Percentiles rank a stretch among this genome's conserved stretches.
These are phyloP conservation scores for Actinia tenebrosa DNA, from an alignment of 64 coral and sea anemone genomes.

Conservation along the genomic window DNA sequence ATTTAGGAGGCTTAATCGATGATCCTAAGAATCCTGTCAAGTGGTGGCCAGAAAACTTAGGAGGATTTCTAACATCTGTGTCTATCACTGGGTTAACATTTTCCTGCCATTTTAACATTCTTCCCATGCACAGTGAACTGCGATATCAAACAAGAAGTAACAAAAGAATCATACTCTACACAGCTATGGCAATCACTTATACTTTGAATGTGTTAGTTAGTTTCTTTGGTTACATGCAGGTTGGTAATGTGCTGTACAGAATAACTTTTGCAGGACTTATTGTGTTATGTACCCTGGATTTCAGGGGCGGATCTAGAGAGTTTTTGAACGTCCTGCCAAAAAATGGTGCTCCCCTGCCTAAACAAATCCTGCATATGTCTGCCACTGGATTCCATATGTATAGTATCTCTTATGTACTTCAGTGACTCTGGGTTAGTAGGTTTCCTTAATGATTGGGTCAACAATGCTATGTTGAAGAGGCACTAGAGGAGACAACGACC, in stretches of 20 bases:
- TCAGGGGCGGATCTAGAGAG: too few species aligned
- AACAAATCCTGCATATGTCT: too few species aligned
- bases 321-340: too few species aligned
- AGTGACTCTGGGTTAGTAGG: too few species aligned
- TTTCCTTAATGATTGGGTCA: too few species aligned
- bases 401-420: too few species aligned
- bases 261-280: too few species aligned
- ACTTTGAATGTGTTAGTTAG: constrained; percentile 67
- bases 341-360: too few species aligned
- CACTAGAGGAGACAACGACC: too few species aligned
- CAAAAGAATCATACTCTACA: constrained; percentile 81
- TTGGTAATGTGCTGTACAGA: neutral
- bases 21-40: constrained; percentile 53
- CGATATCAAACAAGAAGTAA: constrained; percentile 75
- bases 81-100: constrained; percentile 72
- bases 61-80: constrained; percentile 62
- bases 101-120: constrained; percentile 88
- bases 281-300: too few species aligned
- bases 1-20: constrained; percentile 53
- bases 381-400: too few species aligned
- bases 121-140: constrained; percentile 82
- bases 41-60: constrained; percentile 74
- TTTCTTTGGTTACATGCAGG: constrained; percentile 86
- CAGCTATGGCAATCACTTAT: constrained; percentile 80
- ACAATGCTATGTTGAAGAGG: too few species aligned